Evolutionary conservation across 92 coral and sea anemone species (phyloP).

Genomic region (Muricea muricata): DNA sequence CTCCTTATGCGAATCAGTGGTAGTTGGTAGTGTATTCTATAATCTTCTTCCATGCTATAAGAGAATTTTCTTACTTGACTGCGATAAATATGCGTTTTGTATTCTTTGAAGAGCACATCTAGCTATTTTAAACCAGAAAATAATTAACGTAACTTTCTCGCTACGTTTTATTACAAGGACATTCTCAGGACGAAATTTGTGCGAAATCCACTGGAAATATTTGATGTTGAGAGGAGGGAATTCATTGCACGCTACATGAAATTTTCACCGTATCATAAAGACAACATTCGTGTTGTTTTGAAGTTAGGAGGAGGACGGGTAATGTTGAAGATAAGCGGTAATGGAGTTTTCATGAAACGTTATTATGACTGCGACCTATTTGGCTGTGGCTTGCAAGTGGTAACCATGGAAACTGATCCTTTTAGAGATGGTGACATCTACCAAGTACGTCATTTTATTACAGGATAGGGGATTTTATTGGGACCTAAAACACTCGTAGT

Average conservation of each 20-base stretch:
- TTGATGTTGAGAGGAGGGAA: not conserved
- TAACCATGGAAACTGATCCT: not conserved
- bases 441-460: slow-evolving; percentile 5
- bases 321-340: not conserved
- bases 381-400: slow-evolving; percentile 18
- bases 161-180: not conserved
- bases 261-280: slow-evolving; percentile 10
- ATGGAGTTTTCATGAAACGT: not conserved
- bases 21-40: no score
- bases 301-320: not conserved
- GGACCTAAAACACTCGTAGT: no score
- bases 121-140: no score
- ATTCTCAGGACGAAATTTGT: not conserved
- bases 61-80: no score
- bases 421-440: not conserved
- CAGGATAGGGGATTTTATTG: no score
- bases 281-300: not conserved
- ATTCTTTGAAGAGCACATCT: not conserved
- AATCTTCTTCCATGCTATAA: no score
- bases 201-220: not conserved
- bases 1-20: no score
- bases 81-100: not conserved
- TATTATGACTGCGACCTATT: slow-evolving; percentile 11
- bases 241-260: not conserved
- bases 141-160: no score